Evolutionary conservation across 2,113 vertebrate species (phyloP), one percentile per base, ranked within the genome.

Genomic region (Centrocercus urophasianus): DNA sequence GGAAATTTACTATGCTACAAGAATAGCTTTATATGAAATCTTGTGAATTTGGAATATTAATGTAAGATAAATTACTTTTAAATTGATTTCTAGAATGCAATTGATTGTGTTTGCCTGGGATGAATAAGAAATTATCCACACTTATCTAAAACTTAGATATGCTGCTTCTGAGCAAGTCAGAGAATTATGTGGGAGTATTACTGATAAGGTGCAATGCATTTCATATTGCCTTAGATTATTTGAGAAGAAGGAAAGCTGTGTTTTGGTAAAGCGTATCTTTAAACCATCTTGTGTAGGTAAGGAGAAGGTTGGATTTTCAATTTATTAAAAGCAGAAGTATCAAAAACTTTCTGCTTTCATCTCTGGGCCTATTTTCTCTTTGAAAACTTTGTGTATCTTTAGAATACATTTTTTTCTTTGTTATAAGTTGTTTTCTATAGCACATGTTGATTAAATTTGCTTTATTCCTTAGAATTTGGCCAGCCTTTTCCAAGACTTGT

Each of bases 1-100:
- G 81, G 92, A 96, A 96, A 94, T 97, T 89, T 93, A 91, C 96
- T 92, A 24, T 81, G 91, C 93, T 72, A 21, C 80, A 95, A 93
- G 92, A 95, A 94, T 57, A 91, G 81, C 88, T 96, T 95, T 77
- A 83, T 93, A 92, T 76, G 91, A 93, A 93, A 93, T 89, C 90
- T 93, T 90, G 83, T 94, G 96, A 94, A 96, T 97, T 97, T 95
- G 95, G 84, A 97, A 97, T 97, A 96, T 97, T 97, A 93, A 95
- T 93, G 76, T 95, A 89, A 93, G 95, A 96, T 97, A 97, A 97
- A 97, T 97, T 89, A 91, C 92, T 97, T 98, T 94, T 73, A 97
- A 97, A 97, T 97, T 97, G 95, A 97, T 97, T 97, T 95, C 90
- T 93, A 5, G 47, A 95, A 92, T 90, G 87, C 91, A 77, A 52